Conservation (phyloP, 2,888 invertebrate genomes). For the Trisateles emortualis region DNA sequence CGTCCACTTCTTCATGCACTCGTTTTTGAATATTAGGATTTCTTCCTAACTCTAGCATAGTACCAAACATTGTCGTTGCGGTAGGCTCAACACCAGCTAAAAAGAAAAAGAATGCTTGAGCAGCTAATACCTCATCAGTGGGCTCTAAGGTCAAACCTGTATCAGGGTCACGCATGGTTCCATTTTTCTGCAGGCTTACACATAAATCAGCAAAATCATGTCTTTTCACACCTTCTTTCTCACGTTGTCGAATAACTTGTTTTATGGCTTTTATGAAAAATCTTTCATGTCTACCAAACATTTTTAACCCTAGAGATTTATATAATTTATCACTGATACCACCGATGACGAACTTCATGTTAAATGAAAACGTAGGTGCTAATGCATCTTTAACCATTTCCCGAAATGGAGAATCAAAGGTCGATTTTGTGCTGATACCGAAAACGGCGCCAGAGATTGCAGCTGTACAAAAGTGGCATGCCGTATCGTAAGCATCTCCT, state of each 20-base stretch:
- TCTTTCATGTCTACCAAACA: slow-evolving; percentile 48
- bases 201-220: slow-evolving; percentile 71
- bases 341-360: slow-evolving; percentile 19
- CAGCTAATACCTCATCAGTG: slow-evolving; percentile 56
- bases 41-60: slow-evolving; percentile 61
- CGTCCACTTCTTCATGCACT: slow-evolving; percentile 30
- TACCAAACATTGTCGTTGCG: slow-evolving; percentile 41
- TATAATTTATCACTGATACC: slow-evolving; percentile 35
- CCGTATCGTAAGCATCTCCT: slow-evolving; percentile 53
- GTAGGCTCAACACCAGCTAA: slow-evolving; percentile 69
- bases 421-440: slow-evolving; percentile 65
- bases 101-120: slow-evolving; percentile 46
- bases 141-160: slow-evolving; percentile 63
- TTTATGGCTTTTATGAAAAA: slow-evolving; percentile 69
- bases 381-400: slow-evolving; percentile 38
- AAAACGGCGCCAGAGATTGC: slow-evolving; percentile 70
- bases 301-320: slow-evolving; percentile 29
- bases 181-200: slow-evolving; percentile 62
- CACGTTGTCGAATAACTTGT: slow-evolving; percentile 59
- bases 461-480: slow-evolving; percentile 58
- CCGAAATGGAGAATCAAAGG: slow-evolving; percentile 67
- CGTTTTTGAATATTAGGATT: slow-evolving; percentile 56
- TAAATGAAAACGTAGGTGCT: neutral
- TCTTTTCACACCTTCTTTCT: slow-evolving; percentile 55
- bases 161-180: slow-evolving; percentile 55